Percentiles rank a stretch among this genome's conserved stretches.
These are phyloP conservation scores for Gambusia yucatana DNA, from an alignment of 2,797 vertebrate genomes.

Conservation along the genomic window DNA sequence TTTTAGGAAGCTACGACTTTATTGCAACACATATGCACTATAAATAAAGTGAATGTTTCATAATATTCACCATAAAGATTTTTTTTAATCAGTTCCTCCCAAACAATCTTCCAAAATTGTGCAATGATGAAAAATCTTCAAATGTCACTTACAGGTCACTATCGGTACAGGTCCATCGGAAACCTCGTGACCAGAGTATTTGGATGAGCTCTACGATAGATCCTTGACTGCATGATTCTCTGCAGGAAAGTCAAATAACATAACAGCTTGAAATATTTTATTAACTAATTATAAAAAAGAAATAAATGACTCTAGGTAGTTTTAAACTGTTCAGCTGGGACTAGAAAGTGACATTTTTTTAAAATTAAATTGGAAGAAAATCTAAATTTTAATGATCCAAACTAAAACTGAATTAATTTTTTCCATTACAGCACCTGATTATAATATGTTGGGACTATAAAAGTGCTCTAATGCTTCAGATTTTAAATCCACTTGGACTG, in stretches of 20 bases:
- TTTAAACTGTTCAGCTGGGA: not conserved
- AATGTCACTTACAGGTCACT: constrained; percentile 68
- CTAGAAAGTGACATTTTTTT: not conserved
- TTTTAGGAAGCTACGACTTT: not conserved
- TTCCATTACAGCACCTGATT: not conserved
- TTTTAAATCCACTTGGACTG: not conserved
- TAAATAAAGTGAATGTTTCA: not conserved
- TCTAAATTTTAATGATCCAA: not conserved
- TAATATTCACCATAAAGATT: not conserved
- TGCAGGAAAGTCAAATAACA: constrained; percentile 36
- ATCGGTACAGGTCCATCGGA: constrained; percentile 83
- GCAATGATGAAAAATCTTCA: not conserved
- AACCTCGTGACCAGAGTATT: constrained; percentile 75
- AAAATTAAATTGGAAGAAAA: not conserved
- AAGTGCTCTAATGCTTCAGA: too few relatives aligned
- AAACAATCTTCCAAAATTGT: not conserved
- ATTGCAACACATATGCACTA: not conserved
- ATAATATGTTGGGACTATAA: not conserved
- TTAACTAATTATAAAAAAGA: too few relatives aligned
- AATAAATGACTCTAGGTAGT: not conserved
- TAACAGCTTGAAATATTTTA: not conserved
- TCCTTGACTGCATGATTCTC: constrained; percentile 79
- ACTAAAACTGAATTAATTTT: not conserved
- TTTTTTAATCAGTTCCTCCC: not conserved
- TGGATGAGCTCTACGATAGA: constrained; percentile 71